phyloP scores from a whole-genome alignment of 1,140 invertebrate genomes.

The Sycophila sp. region DNA sequence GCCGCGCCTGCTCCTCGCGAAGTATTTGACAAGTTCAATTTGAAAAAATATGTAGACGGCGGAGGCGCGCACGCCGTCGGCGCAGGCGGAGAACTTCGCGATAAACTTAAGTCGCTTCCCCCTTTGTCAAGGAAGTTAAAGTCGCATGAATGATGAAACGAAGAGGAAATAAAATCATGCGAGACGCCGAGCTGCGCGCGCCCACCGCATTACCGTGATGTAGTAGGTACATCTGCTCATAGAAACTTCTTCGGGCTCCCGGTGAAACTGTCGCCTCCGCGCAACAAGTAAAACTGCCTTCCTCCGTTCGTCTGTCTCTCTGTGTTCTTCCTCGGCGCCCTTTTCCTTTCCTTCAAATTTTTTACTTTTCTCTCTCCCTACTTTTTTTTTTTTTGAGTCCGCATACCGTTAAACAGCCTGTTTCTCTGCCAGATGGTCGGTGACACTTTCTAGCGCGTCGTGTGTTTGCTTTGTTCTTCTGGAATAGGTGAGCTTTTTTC shows the following conservation, averaged over 20 bases:
- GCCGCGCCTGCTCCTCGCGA: neutral
- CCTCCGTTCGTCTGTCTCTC: neutral
- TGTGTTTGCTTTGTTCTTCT: no score
- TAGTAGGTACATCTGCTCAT: neutral
- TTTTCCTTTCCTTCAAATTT: neutral
- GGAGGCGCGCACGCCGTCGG: neutral
- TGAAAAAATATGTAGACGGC: slow-evolving; percentile 9
- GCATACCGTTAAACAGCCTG: no score
- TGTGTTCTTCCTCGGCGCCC: neutral
- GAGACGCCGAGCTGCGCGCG: neutral
- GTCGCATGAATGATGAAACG: slow-evolving; percentile 27
- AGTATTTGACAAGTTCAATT: slow-evolving; percentile 30
- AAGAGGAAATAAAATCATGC: slow-evolving; percentile 30
- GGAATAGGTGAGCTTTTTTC: no score
- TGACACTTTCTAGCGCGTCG: no score
- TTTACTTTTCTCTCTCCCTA: no score
- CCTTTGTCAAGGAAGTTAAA: slow-evolving; percentile 23
- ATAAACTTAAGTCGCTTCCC: slow-evolving; percentile 1
- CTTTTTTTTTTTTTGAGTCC: neutral
- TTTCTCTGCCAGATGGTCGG: no score
- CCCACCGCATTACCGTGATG: neutral
- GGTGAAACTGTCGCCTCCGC: slow-evolving; percentile 5
- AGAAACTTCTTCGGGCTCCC: neutral
- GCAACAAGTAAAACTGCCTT: slow-evolving; percentile 17
- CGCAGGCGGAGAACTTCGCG: neutral